A percentile compares a stretch with the other conserved stretches of the same genome.
phyloP scores from a whole-genome alignment of 2,888 invertebrate genomes.

The Catotricha subobsoleta region DNA sequence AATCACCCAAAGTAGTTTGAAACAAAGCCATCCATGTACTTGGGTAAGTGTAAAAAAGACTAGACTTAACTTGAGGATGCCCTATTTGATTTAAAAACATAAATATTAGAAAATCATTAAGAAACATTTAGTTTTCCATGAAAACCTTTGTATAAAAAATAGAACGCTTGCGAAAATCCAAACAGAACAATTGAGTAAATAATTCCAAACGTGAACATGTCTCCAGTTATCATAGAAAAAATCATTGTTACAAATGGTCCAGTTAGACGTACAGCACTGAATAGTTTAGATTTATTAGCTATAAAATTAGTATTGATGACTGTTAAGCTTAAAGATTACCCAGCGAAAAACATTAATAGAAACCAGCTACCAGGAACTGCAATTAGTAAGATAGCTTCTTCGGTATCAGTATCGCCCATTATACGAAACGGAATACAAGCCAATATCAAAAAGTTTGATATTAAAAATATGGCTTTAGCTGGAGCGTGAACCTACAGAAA shows the following conservation, averaged over 20 bases:
- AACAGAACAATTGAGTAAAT: constrained; percentile 89
- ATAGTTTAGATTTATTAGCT: constrained; percentile 14
- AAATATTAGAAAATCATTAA: not conserved
- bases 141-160: constrained; percentile 74
- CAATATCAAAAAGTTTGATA: constrained; percentile 77
- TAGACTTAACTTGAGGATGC: constrained; percentile 61
- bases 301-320: not conserved
- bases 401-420: constrained; percentile 51
- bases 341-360: constrained; percentile 94
- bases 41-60: constrained; percentile 66
- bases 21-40: constrained; percentile 96
- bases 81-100: constrained; percentile 30
- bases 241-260: constrained; percentile 99
- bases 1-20: constrained; percentile 94
- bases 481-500: constrained; percentile 70
- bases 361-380: constrained; percentile 96
- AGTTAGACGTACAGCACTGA: constrained; percentile 78
- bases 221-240: constrained; percentile 97
- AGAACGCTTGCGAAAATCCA: constrained; percentile 91
- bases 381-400: constrained; percentile 82
- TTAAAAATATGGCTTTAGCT: constrained; percentile 81
- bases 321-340: constrained; percentile 39
- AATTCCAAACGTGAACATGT: constrained; percentile 89
- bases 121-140: not conserved
- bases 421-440: constrained; percentile 78